Conservation (phyloP, 1,140 invertebrate species). For the Vanessa tameamea region DNA sequence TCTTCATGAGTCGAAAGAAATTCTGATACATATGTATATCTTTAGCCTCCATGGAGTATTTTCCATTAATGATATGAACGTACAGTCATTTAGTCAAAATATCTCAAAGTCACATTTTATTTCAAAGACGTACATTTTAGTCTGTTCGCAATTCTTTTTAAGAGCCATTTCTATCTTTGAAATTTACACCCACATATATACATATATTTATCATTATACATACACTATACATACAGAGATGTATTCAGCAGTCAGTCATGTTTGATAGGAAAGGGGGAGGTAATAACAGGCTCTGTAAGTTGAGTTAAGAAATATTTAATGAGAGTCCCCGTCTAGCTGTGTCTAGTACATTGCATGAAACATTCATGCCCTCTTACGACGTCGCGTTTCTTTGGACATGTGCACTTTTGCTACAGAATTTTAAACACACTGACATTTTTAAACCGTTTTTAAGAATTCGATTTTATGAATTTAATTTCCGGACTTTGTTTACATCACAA, state of each 20-base stretch:
- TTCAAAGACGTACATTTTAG: not conserved
- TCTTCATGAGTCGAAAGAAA: too few relatives aligned
- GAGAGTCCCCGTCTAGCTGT: not conserved
- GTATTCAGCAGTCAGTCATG: not conserved
- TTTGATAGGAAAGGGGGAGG: not conserved
- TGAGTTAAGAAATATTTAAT: slow-evolving; percentile 10
- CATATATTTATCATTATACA: too few relatives aligned
- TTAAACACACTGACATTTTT: not conserved
- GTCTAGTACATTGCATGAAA: not conserved
- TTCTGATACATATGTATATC: too few relatives aligned
- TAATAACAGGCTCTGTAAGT: not conserved
- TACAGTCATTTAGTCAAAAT: too few relatives aligned
- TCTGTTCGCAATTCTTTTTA: not conserved
- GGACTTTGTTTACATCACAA: too few relatives aligned
- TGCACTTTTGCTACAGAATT: not conserved
- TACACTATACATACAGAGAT: not conserved
- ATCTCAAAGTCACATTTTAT: too few relatives aligned
- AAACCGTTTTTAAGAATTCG: too few relatives aligned
- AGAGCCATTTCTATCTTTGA: not conserved
- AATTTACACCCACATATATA: too few relatives aligned
- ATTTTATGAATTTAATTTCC: too few relatives aligned
- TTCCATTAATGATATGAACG: too few relatives aligned
- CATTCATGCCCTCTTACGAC: not conserved
- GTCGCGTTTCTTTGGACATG: slow-evolving; percentile 1
- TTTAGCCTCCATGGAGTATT: too few relatives aligned